Evolutionary conservation across 2,797 vertebrate genomes (phyloP).

Genomic region (Uromys caudimaculatus): DNA sequence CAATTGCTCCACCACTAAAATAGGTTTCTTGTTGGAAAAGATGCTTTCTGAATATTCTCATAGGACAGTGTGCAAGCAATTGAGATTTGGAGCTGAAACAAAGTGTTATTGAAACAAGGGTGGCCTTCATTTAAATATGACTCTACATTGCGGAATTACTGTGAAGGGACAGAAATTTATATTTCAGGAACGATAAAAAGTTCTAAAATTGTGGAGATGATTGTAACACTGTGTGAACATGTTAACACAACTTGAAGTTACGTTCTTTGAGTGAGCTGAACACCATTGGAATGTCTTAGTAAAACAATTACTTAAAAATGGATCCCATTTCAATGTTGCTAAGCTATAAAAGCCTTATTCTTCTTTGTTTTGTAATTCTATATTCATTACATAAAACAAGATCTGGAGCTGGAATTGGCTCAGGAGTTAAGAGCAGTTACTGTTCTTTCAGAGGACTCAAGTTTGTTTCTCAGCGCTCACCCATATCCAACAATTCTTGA

Average conservation of each 20-base stretch:
- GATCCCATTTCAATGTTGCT: background rate
- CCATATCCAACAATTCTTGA: background rate
- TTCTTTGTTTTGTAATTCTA: constrained; percentile 90
- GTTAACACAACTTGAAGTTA: background rate
- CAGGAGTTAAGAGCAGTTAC: constrained; percentile 8
- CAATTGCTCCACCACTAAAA: constrained; percentile 97
- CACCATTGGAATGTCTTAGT: background rate
- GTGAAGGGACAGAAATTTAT: background rate
- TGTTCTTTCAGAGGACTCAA: constrained; percentile 43
- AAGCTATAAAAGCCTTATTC: constrained; percentile 88
- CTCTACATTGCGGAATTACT: constrained; percentile 77
- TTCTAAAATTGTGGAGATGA: background rate
- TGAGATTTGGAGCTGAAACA: constrained; percentile 91
- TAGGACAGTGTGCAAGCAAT: constrained; percentile 96
- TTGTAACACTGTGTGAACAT: background rate
- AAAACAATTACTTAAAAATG: background rate
- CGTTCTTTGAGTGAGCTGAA: background rate
- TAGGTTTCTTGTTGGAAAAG: constrained; percentile 94
- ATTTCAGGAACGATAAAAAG: background rate
- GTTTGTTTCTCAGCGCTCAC: background rate
- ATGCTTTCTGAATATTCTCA: constrained; percentile 90
- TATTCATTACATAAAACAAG: constrained; percentile 75
- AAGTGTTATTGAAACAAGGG: constrained; percentile 90
- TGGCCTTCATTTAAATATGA: constrained; percentile 89
- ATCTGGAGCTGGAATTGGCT: background rate